A percentile compares a stretch with the other conserved stretches of the same genome.
Evolutionary conservation across 2,888 invertebrate genomes (phyloP).

Genomic region (Tyria jacobaeae): DNA sequence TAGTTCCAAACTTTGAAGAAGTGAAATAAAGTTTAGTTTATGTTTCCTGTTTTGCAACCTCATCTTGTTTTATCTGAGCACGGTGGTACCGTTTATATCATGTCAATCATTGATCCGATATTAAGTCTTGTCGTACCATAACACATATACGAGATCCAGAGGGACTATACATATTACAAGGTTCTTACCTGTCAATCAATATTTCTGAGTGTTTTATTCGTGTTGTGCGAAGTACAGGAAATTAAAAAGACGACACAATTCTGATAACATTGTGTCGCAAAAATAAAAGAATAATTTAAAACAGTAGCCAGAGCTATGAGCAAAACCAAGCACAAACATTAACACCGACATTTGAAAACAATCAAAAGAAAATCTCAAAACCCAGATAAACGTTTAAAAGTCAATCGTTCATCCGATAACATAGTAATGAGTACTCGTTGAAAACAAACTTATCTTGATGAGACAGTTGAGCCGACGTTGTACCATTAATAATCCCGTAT

Average conservation of each 20-base stretch:
- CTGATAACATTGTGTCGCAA: slow-evolving; percentile 3
- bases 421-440: slow-evolving; percentile 79
- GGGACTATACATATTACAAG: background rate
- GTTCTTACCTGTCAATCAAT: background rate
- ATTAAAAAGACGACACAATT: slow-evolving; percentile 12
- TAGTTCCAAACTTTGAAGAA: too few relatives aligned
- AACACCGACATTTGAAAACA: slow-evolving; percentile 55
- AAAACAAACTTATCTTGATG: slow-evolving; percentile 83
- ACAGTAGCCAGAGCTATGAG: slow-evolving; percentile 13
- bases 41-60: too few relatives aligned
- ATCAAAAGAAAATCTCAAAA: slow-evolving; percentile 71
- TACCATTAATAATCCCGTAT: slow-evolving; percentile 80
- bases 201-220: background rate
- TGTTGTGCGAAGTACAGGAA: slow-evolving; percentile 6
- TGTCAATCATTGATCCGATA: too few relatives aligned
- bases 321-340: slow-evolving; percentile 40
- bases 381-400: slow-evolving; percentile 73
- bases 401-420: slow-evolving; percentile 79
- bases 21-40: too few relatives aligned
- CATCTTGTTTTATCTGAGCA: too few relatives aligned
- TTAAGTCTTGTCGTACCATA: too few relatives aligned
- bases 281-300: slow-evolving; percentile 24
- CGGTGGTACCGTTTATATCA: too few relatives aligned
- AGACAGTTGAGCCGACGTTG: slow-evolving; percentile 68
- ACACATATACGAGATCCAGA: too few relatives aligned